phyloP scores from a whole-genome alignment of 2,797 vertebrate species.

The Danio aesculapii region DNA sequence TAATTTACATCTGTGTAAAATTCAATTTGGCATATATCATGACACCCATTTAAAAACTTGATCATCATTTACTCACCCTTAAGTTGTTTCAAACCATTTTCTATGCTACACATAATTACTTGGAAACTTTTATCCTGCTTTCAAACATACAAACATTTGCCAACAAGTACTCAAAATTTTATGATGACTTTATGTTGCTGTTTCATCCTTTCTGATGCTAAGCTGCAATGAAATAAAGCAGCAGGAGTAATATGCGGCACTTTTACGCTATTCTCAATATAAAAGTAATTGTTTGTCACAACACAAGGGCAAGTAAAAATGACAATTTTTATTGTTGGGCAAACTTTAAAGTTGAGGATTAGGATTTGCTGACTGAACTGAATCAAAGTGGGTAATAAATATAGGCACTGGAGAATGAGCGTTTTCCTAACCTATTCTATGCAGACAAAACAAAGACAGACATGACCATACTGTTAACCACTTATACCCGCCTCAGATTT shows the following conservation, averaged over 20 bases:
- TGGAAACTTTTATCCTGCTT: background rate
- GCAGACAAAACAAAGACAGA: constrained; percentile 69
- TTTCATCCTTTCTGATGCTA: background rate
- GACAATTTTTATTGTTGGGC: background rate
- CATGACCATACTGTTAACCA: constrained; percentile 58
- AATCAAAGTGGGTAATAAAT: constrained; percentile 82
- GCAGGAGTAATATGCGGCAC: background rate
- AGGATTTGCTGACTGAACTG: constrained; percentile 78
- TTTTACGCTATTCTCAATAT: background rate
- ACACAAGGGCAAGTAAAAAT: background rate
- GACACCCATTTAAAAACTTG: constrained; percentile 52
- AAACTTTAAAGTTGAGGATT: constrained; percentile 68
- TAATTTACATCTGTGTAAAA: background rate
- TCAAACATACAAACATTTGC: background rate
- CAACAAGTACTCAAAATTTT: background rate
- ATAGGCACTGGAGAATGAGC: constrained; percentile 80
- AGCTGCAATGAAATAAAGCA: background rate
- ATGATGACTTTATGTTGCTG: background rate
- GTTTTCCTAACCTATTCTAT: constrained; percentile 69
- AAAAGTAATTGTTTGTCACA: background rate
- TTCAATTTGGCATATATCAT: background rate
- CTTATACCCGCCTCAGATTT: constrained; percentile 57
- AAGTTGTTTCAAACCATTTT: background rate
- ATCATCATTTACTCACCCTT: constrained; percentile 65
- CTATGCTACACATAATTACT: background rate